Conservation (phyloP, 2,113 vertebrate species). For the Melanocharis versteri region DNA sequence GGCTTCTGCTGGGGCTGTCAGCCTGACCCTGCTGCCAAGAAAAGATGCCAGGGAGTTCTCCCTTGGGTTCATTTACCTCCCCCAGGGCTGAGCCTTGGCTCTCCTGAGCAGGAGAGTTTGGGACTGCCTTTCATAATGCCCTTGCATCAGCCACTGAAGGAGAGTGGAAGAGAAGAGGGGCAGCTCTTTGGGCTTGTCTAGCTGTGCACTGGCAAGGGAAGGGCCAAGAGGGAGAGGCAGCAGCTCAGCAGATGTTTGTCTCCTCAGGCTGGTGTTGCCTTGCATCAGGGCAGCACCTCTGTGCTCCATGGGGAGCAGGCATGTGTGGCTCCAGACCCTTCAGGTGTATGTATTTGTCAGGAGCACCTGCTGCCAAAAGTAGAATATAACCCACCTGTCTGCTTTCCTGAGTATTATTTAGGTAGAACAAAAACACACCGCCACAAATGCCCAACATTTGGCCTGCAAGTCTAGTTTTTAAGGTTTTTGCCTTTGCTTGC, state of each 20-base stretch:
- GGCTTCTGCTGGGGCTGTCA: not conserved
- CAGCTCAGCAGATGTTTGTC: not conserved
- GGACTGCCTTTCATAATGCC: accelerated
- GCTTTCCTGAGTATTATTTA: not conserved
- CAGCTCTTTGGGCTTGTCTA: not conserved
- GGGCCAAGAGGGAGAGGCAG: not conserved
- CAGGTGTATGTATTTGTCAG: not conserved
- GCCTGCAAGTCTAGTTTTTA: not conserved
- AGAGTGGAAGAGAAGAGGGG: not conserved
- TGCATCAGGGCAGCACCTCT: accelerated
- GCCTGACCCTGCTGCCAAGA: not conserved
- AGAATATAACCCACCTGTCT: not conserved
- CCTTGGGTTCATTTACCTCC: accelerated
- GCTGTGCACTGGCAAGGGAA: not conserved
- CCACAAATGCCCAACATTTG: not conserved
- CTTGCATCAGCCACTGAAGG: not conserved
- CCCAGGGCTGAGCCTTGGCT: accelerated
- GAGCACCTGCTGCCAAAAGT: not conserved
- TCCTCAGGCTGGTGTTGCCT: not conserved
- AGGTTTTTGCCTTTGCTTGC: not conserved
- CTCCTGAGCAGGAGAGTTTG: not conserved
- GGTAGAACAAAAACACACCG: not conserved
- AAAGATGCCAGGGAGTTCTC: not conserved
- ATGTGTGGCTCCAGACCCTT: accelerated
- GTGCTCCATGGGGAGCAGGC: accelerated